Conservation (phyloP, 2,888 invertebrate species). For the Lamellibrachia columna region DNA sequence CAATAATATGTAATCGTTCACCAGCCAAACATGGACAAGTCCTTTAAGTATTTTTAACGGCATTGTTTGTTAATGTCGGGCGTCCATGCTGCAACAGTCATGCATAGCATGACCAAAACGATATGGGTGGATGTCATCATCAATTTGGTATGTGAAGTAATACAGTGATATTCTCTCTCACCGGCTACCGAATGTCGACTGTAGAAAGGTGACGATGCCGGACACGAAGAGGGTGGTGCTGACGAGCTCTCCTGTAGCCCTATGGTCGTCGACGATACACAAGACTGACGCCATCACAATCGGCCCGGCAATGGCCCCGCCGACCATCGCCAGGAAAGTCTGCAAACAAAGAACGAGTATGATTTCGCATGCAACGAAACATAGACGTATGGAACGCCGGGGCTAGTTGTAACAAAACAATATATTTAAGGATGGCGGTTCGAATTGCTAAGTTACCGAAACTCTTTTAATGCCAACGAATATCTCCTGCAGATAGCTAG, state of each 20-base stretch:
- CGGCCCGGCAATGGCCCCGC: slow-evolving; percentile 81
- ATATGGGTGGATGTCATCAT: too few species aligned
- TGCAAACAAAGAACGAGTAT: slow-evolving; percentile 38
- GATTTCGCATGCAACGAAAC: neutral
- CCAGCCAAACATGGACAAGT: too few species aligned
- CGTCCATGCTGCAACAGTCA: too few species aligned
- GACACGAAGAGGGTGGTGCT: slow-evolving; percentile 64
- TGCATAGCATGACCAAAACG: too few species aligned
- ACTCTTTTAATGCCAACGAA: too few species aligned
- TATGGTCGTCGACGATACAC: slow-evolving; percentile 73
- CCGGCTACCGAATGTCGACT: slow-evolving; percentile 63
- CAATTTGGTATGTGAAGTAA: neutral
- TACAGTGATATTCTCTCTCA: slow-evolving; percentile 36
- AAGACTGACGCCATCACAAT: slow-evolving; percentile 83
- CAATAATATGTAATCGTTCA: too few species aligned
- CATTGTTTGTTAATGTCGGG: too few species aligned
- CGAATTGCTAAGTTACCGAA: too few species aligned
- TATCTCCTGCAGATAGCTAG: too few species aligned
- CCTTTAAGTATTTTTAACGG: too few species aligned
- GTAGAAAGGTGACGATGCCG: slow-evolving; percentile 63
- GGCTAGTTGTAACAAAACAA: neutral
- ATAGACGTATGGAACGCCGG: neutral
- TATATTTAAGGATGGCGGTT: too few species aligned
- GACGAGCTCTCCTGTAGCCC: slow-evolving; percentile 61
- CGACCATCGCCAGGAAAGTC: slow-evolving; percentile 77